These are phyloP conservation scores for Syrrhaptes paradoxus DNA, from an alignment of 2,113 vertebrate genomes.

Conservation along the genomic window DNA sequence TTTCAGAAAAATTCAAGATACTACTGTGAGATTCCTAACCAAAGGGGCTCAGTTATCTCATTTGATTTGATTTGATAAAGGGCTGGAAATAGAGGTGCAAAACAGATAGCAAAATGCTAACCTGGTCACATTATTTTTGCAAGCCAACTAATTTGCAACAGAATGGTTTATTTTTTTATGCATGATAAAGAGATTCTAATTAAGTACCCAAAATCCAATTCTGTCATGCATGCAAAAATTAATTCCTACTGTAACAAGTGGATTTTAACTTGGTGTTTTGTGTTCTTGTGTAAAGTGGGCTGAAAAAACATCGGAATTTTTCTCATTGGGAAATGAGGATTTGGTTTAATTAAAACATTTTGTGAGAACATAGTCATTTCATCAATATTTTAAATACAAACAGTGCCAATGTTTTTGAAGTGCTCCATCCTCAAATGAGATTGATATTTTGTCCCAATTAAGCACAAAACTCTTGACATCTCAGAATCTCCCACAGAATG, in stretches of 20 bases:
- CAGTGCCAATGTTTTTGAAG: conserved; percentile 2
- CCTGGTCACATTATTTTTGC: background rate
- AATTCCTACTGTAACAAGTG: conserved; percentile 20
- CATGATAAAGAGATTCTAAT: background rate
- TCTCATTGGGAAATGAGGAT: conserved; percentile 38
- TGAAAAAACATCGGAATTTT: background rate
- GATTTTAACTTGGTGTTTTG: conserved; percentile 4
- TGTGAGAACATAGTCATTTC: conserved; percentile 21
- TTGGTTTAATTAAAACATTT: conserved; percentile 42
- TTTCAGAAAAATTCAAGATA: background rate
- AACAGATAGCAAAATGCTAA: background rate
- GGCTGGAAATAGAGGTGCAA: background rate
- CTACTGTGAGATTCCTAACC: background rate
- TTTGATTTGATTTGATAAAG: accelerated
- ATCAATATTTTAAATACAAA: conserved; percentile 63
- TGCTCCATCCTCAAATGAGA: background rate
- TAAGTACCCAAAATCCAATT: background rate
- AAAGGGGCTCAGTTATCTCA: background rate
- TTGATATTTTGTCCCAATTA: conserved; percentile 45
- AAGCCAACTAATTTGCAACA: background rate
- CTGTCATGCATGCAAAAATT: background rate
- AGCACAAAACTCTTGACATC: background rate
- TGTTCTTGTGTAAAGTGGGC: background rate
- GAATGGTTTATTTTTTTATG: background rate
- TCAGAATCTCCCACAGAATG: background rate